These are phyloP conservation scores for Lithophane ornitopus DNA, from an alignment of 2,888 invertebrate species.

Conservation along the genomic window DNA sequence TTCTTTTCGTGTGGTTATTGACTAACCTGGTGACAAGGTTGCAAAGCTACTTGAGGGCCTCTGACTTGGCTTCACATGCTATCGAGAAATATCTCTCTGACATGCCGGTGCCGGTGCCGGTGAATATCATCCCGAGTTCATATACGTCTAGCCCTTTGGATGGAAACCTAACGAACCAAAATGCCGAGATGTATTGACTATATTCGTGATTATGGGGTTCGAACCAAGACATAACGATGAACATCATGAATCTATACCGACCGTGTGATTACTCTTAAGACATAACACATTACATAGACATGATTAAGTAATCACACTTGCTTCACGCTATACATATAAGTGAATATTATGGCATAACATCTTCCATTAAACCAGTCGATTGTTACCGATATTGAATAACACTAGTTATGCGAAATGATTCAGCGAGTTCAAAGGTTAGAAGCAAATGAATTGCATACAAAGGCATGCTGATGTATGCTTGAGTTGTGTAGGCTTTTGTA, in stretches of 20 bases:
- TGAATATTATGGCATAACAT: slow-evolving; percentile 31
- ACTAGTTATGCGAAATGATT: slow-evolving; percentile 50
- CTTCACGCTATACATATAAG: slow-evolving; percentile 6
- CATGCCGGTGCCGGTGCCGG: too few species aligned
- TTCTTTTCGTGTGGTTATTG: too few species aligned
- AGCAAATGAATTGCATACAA: slow-evolving; percentile 14
- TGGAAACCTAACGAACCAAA: too few species aligned
- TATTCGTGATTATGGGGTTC: background rate
- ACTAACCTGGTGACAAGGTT: too few species aligned
- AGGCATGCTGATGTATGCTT: slow-evolving; percentile 7
- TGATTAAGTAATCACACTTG: slow-evolving; percentile 30
- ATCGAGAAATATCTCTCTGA: too few species aligned
- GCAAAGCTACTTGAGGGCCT: too few species aligned
- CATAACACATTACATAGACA: slow-evolving; percentile 21
- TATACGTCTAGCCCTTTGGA: too few species aligned
- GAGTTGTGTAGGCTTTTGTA: slow-evolving; percentile 6
- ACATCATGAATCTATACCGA: background rate
- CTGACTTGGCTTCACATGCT: too few species aligned
- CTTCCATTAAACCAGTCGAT: slow-evolving; percentile 5
- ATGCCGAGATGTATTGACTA: background rate
- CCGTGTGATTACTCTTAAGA: background rate
- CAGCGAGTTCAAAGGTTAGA: slow-evolving; percentile 42
- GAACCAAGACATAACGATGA: background rate
- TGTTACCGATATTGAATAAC: slow-evolving; percentile 53
- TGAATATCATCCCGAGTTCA: too few species aligned